phyloP scores from a whole-genome alignment of 2,888 invertebrate genomes.

The Aleiodes testaceus region DNA sequence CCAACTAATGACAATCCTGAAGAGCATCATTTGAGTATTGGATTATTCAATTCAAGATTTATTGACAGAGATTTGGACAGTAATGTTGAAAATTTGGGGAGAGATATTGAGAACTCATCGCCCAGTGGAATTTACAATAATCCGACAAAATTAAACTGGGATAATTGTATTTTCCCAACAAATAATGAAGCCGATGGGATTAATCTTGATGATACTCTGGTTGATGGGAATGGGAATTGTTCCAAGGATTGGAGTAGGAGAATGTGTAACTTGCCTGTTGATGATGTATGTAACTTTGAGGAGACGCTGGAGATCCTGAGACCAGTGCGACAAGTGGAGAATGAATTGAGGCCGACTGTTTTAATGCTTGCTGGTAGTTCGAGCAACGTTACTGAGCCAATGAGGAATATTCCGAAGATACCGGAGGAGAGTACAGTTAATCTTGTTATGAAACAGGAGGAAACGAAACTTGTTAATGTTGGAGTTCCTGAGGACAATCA shows the following conservation, averaged over 20 bases:
- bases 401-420: conserved; percentile 25
- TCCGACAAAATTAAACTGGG: conserved; percentile 18
- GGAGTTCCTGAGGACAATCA: conserved; percentile 70
- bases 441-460: conserved; percentile 66
- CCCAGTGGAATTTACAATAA: conserved; percentile 1
- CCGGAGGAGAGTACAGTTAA: conserved; percentile 54
- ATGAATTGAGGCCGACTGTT: conserved; percentile 76
- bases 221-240: conserved; percentile 1
- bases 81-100: neutral
- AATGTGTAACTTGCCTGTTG: conserved; percentile 6
- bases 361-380: conserved; percentile 73
- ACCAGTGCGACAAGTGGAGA: conserved; percentile 61
- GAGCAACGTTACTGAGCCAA: conserved; percentile 45
- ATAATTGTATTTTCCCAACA: neutral
- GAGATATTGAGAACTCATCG: neutral
- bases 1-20: conserved; percentile 11
- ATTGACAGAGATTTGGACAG: neutral
- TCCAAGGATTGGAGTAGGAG: conserved; percentile 14
- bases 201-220: neutral
- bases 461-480: conserved; percentile 56
- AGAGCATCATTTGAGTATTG: conserved; percentile 2
- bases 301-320: conserved; percentile 2
- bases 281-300: conserved; percentile 22
- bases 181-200: neutral
- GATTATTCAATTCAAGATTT: conserved; percentile 10